Evolutionary conservation across 2,888 invertebrate genomes (phyloP).

Genomic region (Lycia hirtaria): DNA sequence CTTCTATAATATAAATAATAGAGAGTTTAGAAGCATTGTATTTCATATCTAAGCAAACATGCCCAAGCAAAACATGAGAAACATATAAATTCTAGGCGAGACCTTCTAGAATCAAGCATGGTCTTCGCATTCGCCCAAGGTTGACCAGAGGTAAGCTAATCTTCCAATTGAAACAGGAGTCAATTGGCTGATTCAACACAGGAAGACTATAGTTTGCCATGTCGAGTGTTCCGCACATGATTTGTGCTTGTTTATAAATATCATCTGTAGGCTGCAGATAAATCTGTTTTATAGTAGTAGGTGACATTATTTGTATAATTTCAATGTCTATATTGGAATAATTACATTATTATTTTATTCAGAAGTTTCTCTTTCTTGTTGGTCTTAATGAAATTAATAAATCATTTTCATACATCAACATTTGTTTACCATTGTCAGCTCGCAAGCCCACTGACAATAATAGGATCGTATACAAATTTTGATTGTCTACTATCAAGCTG

Average conservation of each 20-base stretch:
- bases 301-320: no score
- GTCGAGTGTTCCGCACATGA: constrained; percentile 37
- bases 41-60: not conserved
- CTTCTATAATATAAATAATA: not conserved
- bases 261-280: not conserved
- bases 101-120: constrained; percentile 36
- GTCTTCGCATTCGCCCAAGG: constrained; percentile 55
- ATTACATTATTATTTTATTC: no score
- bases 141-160: constrained; percentile 71
- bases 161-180: constrained; percentile 67
- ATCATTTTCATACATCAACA: no score
- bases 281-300: not conserved
- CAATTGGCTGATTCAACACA: constrained; percentile 67
- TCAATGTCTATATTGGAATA: no score
- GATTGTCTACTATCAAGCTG: not conserved
- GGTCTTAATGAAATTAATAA: no score
- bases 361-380: not conserved
- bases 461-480: not conserved
- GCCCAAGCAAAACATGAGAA: constrained; percentile 25
- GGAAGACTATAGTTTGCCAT: constrained; percentile 61
- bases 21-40: not conserved
- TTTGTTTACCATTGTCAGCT: no score
- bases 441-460: not conserved
- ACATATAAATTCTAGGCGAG: no score
- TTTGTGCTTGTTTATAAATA: constrained; percentile 38